A percentile compares a stretch with the other conserved stretches of the same genome.
phyloP scores from a whole-genome alignment of 2,888 invertebrate species.

The Pocota personata region DNA sequence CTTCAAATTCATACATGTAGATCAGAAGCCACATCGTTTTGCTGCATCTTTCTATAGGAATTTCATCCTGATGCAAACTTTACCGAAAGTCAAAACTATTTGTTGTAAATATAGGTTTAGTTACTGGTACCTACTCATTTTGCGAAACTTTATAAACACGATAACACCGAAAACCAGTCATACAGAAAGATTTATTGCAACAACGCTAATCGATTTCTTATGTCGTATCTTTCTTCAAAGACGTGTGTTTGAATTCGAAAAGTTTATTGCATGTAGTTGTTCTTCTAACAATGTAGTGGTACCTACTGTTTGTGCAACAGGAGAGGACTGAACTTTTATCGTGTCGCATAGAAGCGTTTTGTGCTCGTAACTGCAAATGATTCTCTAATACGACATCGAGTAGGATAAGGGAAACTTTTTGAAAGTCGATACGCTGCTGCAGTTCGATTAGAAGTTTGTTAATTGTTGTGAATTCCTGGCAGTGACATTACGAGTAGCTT shows the following conservation, averaged over 20 bases:
- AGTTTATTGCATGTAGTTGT: slow-evolving; percentile 36
- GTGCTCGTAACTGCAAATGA: slow-evolving; percentile 28
- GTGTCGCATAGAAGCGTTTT: slow-evolving; percentile 35
- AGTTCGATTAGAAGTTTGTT: slow-evolving; percentile 58
- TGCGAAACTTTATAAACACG: slow-evolving; percentile 38
- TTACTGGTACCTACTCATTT: not conserved
- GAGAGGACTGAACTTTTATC: slow-evolving; percentile 32
- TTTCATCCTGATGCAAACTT: not conserved
- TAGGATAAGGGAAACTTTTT: slow-evolving; percentile 48
- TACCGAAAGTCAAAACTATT: not conserved
- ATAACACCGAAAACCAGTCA: slow-evolving; percentile 49
- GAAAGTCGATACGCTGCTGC: slow-evolving; percentile 40
- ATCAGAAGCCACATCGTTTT: not conserved
- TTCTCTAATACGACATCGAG: slow-evolving; percentile 30
- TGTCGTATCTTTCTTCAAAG: slow-evolving; percentile 37
- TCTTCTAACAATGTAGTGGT: not conserved
- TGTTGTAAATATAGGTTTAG: not conserved
- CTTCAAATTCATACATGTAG: too few relatives aligned
- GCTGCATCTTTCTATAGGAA: not conserved
- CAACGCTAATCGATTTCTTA: slow-evolving; percentile 56
- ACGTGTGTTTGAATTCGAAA: slow-evolving; percentile 33
- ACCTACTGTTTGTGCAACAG: slow-evolving; percentile 46
- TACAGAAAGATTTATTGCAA: slow-evolving; percentile 64
- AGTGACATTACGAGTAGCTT: slow-evolving; percentile 60
- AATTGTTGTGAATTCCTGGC: slow-evolving; percentile 52